phyloP scores from a whole-genome alignment of 2,797 vertebrate species.

The Myripristis murdjan region DNA sequence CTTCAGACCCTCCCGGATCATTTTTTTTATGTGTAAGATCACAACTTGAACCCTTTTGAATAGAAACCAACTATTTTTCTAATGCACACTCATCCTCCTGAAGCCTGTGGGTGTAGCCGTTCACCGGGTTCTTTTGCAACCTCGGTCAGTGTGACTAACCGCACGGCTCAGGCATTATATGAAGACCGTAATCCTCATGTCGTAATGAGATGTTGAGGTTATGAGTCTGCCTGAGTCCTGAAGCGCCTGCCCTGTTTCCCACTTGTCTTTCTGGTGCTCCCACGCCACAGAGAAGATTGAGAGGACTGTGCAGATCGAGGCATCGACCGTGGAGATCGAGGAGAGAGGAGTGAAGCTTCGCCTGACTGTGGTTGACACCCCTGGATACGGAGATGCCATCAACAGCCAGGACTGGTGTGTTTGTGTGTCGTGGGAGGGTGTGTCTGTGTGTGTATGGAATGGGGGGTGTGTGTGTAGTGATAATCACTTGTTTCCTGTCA shows the following conservation, averaged over 20 bases:
- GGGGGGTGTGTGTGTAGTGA: constrained; percentile 10
- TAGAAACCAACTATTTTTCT: constrained; percentile 13
- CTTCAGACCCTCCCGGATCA: constrained; percentile 27
- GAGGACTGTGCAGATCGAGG: constrained; percentile 96
- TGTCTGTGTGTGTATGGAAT: constrained; percentile 14
- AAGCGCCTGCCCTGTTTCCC: neutral
- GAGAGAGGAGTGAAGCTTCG: constrained; percentile 96
- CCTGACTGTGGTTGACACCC: constrained; percentile 95
- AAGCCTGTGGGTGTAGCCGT: neutral
- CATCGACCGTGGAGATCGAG: constrained; percentile 96
- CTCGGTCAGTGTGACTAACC: constrained; percentile 3
- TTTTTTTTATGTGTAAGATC: constrained; percentile 33
- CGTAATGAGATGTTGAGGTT: constrained; percentile 6
- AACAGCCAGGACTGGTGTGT: constrained; percentile 95
- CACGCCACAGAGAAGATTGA: constrained; percentile 93
- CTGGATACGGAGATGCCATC: constrained; percentile 96
- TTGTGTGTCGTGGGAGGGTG: constrained; percentile 31
- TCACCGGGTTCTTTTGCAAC: neutral
- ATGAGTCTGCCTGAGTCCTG: neutral
- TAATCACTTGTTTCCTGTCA: constrained; percentile 45
- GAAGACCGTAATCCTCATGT: neutral
- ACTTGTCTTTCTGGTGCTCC: constrained; percentile 2
- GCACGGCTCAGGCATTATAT: neutral
- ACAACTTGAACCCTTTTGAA: constrained; percentile 5
- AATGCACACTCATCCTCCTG: neutral